Conservation (phyloP, 1,140 invertebrate species). For the Drosophila micromelanica region DNA sequence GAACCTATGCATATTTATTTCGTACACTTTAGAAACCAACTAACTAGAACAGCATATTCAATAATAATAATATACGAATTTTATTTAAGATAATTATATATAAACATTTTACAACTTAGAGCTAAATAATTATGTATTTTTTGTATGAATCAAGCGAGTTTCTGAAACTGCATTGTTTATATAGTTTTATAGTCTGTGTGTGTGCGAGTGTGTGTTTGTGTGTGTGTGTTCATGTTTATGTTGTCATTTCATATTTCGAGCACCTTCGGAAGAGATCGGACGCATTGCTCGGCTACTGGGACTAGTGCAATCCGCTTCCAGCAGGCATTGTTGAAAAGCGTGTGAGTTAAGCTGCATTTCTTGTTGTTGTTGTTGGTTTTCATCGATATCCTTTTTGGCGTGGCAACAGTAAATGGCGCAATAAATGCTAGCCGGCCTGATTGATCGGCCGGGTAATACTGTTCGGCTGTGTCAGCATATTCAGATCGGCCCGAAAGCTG, state of each 20-base stretch:
- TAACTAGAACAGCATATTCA: not conserved
- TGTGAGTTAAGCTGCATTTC: conserved; percentile 1
- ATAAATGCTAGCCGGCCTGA: conserved; percentile 72
- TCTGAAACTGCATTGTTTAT: conserved; percentile 46
- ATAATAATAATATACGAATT: conserved; percentile 32
- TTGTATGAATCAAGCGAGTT: conserved; percentile 46
- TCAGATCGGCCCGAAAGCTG: conserved; percentile 86
- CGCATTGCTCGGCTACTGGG: conserved; percentile 29
- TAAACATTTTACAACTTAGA: conserved; percentile 63
- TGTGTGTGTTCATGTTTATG: conserved; percentile 24
- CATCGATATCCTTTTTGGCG: not conserved
- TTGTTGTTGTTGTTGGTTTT: not conserved
- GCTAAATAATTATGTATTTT: conserved; percentile 31
- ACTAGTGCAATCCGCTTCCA: conserved; percentile 29
- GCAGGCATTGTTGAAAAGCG: conserved; percentile 21
- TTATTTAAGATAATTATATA: conserved; percentile 58
- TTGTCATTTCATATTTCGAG: conserved; percentile 22
- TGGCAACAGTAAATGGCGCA: conserved; percentile 24
- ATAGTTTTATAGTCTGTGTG: not conserved
- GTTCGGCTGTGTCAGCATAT: conserved; percentile 85
- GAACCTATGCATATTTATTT: too few species aligned
- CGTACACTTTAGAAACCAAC: too few species aligned
- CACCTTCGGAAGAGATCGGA: conserved; percentile 40
- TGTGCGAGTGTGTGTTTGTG: not conserved
- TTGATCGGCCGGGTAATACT: conserved; percentile 81